Evolutionary conservation across 1,140 invertebrate genomes (phyloP), one percentile per base, ranked within the genome.

Genomic region (Drosophila ercepeae): DNA sequence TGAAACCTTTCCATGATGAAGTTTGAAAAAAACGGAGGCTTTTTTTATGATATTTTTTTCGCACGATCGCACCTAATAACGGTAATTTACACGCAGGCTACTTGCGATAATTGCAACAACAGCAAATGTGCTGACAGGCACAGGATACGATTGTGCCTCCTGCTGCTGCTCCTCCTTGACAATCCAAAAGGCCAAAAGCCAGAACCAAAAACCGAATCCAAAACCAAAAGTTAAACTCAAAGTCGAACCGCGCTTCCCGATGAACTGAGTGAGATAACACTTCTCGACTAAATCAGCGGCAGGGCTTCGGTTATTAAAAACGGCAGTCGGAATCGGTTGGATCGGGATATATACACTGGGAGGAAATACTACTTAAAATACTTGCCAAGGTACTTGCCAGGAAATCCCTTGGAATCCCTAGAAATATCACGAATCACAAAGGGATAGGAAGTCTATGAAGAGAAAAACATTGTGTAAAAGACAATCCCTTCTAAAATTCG

Each of bases 21-120:
- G 48, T 25, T 23, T 7, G 32, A 41, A 52, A 61, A 18, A 32
- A 11, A 32, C 11, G 2, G 6, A 11, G 11, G 29, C 1, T 32
- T 7, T 3, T 6, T 8, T 41, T 5, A 7, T 41, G 36, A 41
- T 41, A 14, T 41, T 41, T 14, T 39, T 61, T 81, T 82, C 64
- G 81, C 88, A 90, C 88, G 88, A 90, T 88, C 82, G 76, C 88
- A 88, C 69, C 82, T 90, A 90, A 90, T 90, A 90, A 90, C 89
- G 89, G 89, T 90, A 89, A 90, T 90, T 90, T 90, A 75, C 78
- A 84, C 78, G 75, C 77, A 88, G 78, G 78, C 78, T 78, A 83
- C 78, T 71, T 65, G 65, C 69, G 60, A 72, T 83, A 78, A 78
- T 78, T 82, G 60, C 77, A 25, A 60, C 77, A 25, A 60, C 55